phyloP scores from a whole-genome alignment of 2,797 vertebrate species.

The Mallotus villosus region DNA sequence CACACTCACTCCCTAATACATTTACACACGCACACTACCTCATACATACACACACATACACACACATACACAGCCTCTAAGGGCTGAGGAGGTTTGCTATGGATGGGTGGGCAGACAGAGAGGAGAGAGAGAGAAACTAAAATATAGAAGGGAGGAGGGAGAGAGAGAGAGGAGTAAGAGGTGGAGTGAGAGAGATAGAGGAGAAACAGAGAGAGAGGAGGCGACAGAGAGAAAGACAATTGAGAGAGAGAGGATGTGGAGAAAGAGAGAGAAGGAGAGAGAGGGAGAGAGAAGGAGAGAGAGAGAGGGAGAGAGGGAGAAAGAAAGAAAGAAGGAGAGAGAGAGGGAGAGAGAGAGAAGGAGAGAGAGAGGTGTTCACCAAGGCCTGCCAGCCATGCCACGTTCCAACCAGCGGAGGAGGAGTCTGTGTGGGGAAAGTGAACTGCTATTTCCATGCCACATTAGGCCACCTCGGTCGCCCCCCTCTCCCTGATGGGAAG shows the following conservation, averaged over 20 bases:
- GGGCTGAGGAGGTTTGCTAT: slow-evolving; percentile 29
- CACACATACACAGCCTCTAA: neutral
- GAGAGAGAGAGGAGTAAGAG: slow-evolving; percentile 51
- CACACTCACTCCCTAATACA: slow-evolving; percentile 1
- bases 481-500: neutral
- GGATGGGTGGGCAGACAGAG: slow-evolving; percentile 29
- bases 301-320: neutral
- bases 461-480: slow-evolving; percentile 54
- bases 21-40: slow-evolving; percentile 5
- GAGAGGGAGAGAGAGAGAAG: neutral
- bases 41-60: slow-evolving; percentile 23
- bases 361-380: neutral
- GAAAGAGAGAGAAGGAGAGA: slow-evolving; percentile 33
- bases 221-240: no score
- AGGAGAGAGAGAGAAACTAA: neutral
- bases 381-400: no score
- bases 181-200: no score
- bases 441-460: slow-evolving; percentile 72
- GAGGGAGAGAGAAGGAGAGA: neutral
- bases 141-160: slow-evolving; percentile 9
- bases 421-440: slow-evolving; percentile 55
- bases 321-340: slow-evolving; percentile 32
- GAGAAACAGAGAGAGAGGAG: no score
- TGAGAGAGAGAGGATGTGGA: no score
- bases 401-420: slow-evolving; percentile 7